These are phyloP conservation scores for Sardina pilchardus DNA, from an alignment of 2,113 vertebrate species.

Conservation along the genomic window DNA sequence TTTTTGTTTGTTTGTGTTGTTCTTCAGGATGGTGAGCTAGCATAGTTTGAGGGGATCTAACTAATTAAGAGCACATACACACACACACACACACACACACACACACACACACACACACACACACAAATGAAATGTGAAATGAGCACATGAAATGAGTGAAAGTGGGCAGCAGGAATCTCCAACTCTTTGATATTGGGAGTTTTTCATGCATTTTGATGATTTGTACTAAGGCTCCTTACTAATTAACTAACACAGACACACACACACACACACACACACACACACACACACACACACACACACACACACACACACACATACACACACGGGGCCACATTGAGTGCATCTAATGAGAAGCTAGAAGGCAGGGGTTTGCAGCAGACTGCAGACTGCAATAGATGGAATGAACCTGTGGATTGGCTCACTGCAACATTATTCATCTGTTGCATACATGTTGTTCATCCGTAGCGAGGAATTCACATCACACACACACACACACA, in stretches of 20 bases:
- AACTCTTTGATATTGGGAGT: not conserved
- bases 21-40: not conserved
- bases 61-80: conserved; percentile 15
- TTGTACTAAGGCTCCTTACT: not conserved
- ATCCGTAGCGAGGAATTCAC: too few relatives aligned
- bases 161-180: not conserved
- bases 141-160: not conserved
- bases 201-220: not conserved
- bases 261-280: not conserved
- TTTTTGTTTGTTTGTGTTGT: too few relatives aligned
- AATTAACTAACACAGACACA: conserved; percentile 7
- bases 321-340: not conserved
- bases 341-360: not conserved
- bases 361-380: not conserved
- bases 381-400: too few relatives aligned
- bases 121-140: not conserved
- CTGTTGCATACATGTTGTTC: too few relatives aligned
- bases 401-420: too few relatives aligned
- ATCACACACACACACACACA: too few relatives aligned
- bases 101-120: conserved; percentile 4
- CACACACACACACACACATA: too few relatives aligned
- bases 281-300: not conserved
- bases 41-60: not conserved
- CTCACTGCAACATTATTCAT: too few relatives aligned
- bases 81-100: not conserved